Base-by-base conservation (phyloP, 92 coral and sea anemone species). In the Ricordea florida region DNA sequence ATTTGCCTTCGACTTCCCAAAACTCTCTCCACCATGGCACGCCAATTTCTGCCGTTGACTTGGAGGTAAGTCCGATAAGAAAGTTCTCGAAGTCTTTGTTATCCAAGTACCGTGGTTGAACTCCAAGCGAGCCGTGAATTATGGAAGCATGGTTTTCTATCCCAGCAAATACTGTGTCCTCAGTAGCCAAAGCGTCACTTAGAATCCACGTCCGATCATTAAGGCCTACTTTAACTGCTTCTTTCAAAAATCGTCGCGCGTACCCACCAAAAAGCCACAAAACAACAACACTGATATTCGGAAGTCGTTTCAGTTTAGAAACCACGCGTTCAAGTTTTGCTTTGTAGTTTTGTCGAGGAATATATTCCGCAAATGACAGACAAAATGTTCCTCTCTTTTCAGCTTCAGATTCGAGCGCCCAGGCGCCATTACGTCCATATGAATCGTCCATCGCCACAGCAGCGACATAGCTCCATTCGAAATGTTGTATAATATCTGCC, bases 381-480 rank as follows among this genome's bases (percentile, higher is more conserved):
- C 96, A 90, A 49, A 90, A 90, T 1, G 86, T 60, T 25, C 79
- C 45, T 34, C 96, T 76, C 36, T 37, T 41, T 41, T 90, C 88
- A 11, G 96, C 87, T 35, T 86, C 96, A 42, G 76, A 72, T 55
- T 90, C 96, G 50, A 90, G 45, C 1, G 84, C 80, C 37, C 92
- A 81, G n/a, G 73, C 85, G 13, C 96, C 96, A 49, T 87, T 81
- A 3, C 96, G 89, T 1, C 96, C 96, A 24, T 90, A 90, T 6
- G 96, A 86, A 41, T 90, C 91, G 42, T 90, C 96, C 46, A 90
- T 85, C 6, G 96, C 96, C 7, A 90, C 89, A 1, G 85, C 89
- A 5, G 92, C 92, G 8, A 90, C 80, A 55, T 76, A 90, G 18
- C 67, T 81, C 96, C 96, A 90, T 64, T 82, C 61, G 34, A 90